Evolutionary conservation across 2,888 invertebrate species (phyloP).

Genomic region (Listrodromus nycthemerus): DNA sequence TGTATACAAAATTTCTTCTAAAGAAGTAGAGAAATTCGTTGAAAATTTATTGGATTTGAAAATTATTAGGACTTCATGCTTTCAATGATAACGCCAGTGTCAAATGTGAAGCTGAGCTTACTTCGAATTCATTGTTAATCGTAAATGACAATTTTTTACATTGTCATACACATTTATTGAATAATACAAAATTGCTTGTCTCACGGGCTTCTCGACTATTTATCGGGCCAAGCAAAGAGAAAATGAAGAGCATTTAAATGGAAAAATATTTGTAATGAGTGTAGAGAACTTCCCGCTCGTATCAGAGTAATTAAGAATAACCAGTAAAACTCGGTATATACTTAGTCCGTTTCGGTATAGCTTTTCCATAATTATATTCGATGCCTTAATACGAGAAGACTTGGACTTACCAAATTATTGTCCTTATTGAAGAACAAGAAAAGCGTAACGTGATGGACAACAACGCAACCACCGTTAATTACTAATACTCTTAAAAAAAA

Average conservation of each 20-base stretch:
- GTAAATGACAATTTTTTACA: neutral
- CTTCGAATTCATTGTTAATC: neutral
- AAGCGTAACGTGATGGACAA: neutral
- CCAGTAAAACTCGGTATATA: neutral
- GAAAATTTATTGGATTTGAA: neutral
- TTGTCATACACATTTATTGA: neutral
- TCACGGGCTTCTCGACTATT: neutral
- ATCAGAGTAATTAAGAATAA: neutral
- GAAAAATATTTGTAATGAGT: neutral
- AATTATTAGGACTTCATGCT: neutral
- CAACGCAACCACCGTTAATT: neutral
- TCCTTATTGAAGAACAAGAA: neutral
- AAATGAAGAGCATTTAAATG: neutral
- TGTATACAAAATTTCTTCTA: neutral
- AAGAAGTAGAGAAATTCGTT: neutral
- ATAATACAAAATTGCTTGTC: neutral
- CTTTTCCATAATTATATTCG: neutral
- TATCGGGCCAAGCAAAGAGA: neutral
- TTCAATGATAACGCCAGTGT: neutral
- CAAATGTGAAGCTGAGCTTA: neutral
- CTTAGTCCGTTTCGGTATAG: neutral
- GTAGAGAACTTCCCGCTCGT: neutral
- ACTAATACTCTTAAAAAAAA: neutral
- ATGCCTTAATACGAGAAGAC: neutral
- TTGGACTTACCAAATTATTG: neutral